Base-by-base conservation (phyloP, 2,888 invertebrate species). In the Sepiola atlantica region DNA sequence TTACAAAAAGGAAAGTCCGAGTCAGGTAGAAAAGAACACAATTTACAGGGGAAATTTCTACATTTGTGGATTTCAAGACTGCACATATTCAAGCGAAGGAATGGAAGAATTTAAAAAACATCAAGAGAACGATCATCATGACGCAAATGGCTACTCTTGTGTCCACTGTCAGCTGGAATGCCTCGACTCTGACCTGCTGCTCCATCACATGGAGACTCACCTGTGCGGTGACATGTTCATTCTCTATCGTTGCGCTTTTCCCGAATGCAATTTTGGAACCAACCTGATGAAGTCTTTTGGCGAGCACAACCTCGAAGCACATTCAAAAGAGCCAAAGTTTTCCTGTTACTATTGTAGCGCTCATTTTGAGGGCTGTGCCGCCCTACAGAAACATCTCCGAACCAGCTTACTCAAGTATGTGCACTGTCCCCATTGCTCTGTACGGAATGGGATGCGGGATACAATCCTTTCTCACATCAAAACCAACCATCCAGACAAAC, bases 361-460 rank as follows among this genome's bases (percentile, higher is more conserved):
- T 91, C 95, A 92, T 16, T 96, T 96, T 94, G 92, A 94, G 6
- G 94, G 95, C 35, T 91, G 95, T 6, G 95, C 95, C 6, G 95
- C 94, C 21, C 95, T 96, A 4, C 94, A 96, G 21, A 61, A 94
- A 61, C 96, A 96, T 94, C 96, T 96, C 77, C 95, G 96, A 35
- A 94, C 95, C 61, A 96, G 96, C 94, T 95, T 96, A 91, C 94
- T 96, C 45, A 96, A 96, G 94, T 96, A 96, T 95, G 95, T 96
- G 14, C 95, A 95, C 55, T 96, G 96, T 94, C 96, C 96, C 16
- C 95, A 96, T 94, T 96, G 96, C 94, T 95, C 96, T 10, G 96
- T 96, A 35, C 96, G 96, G 94, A 96, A 95, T 95, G 95, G 94
- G 18, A 95, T 96, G 55, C 95, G 96, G 35, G 93, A 95, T 77